Evolutionary conservation across 2,888 invertebrate genomes (phyloP).

Genomic region (Drosophila birchii): DNA sequence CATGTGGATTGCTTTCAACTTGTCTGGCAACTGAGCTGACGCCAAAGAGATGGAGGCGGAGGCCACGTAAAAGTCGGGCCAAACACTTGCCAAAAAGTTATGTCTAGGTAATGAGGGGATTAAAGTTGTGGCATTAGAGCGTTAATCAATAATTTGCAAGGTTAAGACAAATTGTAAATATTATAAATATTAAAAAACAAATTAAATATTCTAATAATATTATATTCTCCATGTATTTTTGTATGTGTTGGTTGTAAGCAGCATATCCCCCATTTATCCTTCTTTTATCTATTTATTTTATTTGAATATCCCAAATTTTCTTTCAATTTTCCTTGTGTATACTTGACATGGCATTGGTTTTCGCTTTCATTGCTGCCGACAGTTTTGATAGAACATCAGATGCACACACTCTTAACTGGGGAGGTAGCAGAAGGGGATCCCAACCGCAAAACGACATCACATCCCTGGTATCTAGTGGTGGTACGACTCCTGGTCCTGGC

Average conservation of each 20-base stretch:
- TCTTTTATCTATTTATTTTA: not conserved
- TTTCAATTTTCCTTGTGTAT: slow-evolving; percentile 17
- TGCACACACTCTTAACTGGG: slow-evolving; percentile 36
- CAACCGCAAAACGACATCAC: slow-evolving; percentile 59
- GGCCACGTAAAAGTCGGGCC: slow-evolving; percentile 10
- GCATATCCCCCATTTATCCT: not conserved
- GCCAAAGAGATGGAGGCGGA: slow-evolving; percentile 5
- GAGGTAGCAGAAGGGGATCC: not conserved
- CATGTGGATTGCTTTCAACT: slow-evolving; percentile 73
- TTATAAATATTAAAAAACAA: too few species aligned
- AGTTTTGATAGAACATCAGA: slow-evolving; percentile 63
- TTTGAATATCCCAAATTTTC: not conserved
- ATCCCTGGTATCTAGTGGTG: slow-evolving; percentile 27
- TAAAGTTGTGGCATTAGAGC: not conserved
- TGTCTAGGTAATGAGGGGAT: not conserved
- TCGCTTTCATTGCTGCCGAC: slow-evolving; percentile 57
- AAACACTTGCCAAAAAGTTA: slow-evolving; percentile 17
- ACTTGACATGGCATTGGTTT: slow-evolving; percentile 52
- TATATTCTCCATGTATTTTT: too few species aligned
- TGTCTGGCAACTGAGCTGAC: slow-evolving; percentile 55
- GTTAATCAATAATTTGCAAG: not conserved
- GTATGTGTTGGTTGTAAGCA: too few species aligned
- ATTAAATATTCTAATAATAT: too few species aligned
- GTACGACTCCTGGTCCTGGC: slow-evolving; percentile 20
- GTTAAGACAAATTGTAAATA: not conserved